A percentile compares a stretch with the other conserved stretches of the same genome.
Conservation (phyloP, 1,140 invertebrate genomes). For the Drosophila baimaii region DNA sequence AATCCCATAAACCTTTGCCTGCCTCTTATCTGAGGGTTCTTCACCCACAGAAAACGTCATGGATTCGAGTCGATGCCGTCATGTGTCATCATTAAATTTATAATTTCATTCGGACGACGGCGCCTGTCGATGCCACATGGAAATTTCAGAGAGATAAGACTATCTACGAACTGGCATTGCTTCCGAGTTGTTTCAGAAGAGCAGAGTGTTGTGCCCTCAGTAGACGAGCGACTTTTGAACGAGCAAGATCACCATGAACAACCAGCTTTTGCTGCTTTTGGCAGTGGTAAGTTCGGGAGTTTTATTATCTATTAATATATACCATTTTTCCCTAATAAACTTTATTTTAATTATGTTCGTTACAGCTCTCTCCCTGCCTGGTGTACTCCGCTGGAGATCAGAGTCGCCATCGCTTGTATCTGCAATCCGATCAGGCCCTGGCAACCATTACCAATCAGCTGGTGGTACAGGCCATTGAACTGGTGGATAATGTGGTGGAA, state of each 20-base stretch:
- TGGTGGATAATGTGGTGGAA: conserved; percentile 63
- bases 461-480: conserved; percentile 49
- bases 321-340: neutral
- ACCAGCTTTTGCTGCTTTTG: neutral
- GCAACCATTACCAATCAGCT: conserved; percentile 43
- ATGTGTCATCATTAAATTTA: conserved; percentile 34
- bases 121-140: conserved; percentile 15
- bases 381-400: conserved; percentile 45
- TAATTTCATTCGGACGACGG: conserved; percentile 13
- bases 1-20: conserved; percentile 7
- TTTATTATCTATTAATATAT: too few relatives aligned
- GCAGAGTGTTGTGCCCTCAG: conserved; percentile 30
- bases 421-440: conserved; percentile 57
- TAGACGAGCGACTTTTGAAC: conserved; percentile 50
- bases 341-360: neutral
- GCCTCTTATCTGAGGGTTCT: conserved; percentile 25
- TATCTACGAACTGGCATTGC: conserved; percentile 25
- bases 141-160: conserved; percentile 41
- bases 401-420: conserved; percentile 41
- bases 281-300: neutral
- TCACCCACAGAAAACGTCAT: conserved; percentile 40
- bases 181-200: conserved; percentile 23
- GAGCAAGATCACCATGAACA: conserved; percentile 34
- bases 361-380: neutral
- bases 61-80: conserved; percentile 14